Evolutionary conservation across 2,888 invertebrate species (phyloP).

Genomic region (Drosophila hamatofila): DNA sequence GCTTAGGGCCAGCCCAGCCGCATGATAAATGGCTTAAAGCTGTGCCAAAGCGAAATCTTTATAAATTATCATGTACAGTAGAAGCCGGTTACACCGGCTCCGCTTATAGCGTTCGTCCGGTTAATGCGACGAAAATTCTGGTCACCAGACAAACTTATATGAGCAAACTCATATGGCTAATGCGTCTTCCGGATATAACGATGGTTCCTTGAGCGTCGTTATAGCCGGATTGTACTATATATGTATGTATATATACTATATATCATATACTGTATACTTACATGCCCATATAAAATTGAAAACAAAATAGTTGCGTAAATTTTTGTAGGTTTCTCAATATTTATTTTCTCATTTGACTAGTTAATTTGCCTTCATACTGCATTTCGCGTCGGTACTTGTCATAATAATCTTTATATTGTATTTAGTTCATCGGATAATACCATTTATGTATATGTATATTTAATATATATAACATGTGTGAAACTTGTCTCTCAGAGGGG

Average conservation of each 20-base stretch:
- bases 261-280: too few relatives aligned
- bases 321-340: conserved; percentile 65
- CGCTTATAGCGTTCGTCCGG: too few relatives aligned
- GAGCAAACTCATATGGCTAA: too few relatives aligned
- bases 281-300: conserved; percentile 1
- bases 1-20: conserved; percentile 27
- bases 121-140: too few relatives aligned
- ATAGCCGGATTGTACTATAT: too few relatives aligned
- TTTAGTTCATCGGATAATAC: conserved; percentile 72
- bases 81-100: too few relatives aligned
- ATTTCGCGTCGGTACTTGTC: conserved; percentile 50
- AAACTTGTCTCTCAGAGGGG: conserved; percentile 35
- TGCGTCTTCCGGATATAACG: too few relatives aligned
- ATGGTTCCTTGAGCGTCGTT: too few relatives aligned
- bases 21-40: conserved; percentile 63
- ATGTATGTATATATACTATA: not conserved
- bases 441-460: conserved; percentile 65
- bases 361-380: conserved; percentile 68
- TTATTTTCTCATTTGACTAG: conserved; percentile 84
- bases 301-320: conserved; percentile 20
- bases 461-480: conserved; percentile 75
- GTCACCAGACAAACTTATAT: too few relatives aligned
- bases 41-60: not conserved
- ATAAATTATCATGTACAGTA: conserved; percentile 8
- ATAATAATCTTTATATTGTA: conserved; percentile 73